phyloP scores from a whole-genome alignment of 2,888 invertebrate genomes.

The Marasmarcha lunaedactyla region DNA sequence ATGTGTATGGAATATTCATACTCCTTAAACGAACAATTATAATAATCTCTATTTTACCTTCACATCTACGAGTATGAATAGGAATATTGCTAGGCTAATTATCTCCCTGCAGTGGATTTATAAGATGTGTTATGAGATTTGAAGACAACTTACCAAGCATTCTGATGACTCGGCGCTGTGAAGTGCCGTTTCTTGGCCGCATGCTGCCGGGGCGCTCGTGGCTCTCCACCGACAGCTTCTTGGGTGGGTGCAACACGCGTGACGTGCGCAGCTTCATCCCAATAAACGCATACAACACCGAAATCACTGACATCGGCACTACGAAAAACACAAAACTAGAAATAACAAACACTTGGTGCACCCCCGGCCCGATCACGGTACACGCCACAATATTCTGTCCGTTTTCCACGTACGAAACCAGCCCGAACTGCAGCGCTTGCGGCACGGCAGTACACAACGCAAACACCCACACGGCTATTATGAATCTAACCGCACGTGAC shows the following conservation, averaged over 20 bases:
- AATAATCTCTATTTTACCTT: too few relatives aligned
- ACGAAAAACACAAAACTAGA: conserved; percentile 87
- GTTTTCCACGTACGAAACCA: conserved; percentile 64
- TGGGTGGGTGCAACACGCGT: conserved; percentile 69
- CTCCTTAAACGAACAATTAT: too few relatives aligned
- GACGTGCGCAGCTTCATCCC: conserved; percentile 79
- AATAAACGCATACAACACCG: conserved; percentile 83
- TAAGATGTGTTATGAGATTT: too few relatives aligned
- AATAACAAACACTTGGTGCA: conserved; percentile 81
- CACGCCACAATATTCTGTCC: conserved; percentile 65
- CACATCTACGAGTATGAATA: too few relatives aligned
- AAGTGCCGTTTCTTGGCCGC: conserved; percentile 66
- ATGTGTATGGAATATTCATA: too few relatives aligned
- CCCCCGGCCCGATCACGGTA: conserved; percentile 68
- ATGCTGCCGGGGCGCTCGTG: conserved; percentile 39
- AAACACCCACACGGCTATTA: conserved; percentile 81
- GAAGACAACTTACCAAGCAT: conserved; percentile 88
- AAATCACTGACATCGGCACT: conserved; percentile 88
- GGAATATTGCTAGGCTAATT: too few relatives aligned
- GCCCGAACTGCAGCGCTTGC: conserved; percentile 84
- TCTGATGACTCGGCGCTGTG: conserved; percentile 77
- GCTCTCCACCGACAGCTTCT: conserved; percentile 64
- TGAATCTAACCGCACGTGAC: conserved; percentile 82
- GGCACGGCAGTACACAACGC: conserved; percentile 82
- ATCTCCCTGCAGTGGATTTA: too few relatives aligned